Conservation (phyloP, 37 sponge, comb jelly and placozoan genomes). For the Lycopodina hypogea region DNA sequence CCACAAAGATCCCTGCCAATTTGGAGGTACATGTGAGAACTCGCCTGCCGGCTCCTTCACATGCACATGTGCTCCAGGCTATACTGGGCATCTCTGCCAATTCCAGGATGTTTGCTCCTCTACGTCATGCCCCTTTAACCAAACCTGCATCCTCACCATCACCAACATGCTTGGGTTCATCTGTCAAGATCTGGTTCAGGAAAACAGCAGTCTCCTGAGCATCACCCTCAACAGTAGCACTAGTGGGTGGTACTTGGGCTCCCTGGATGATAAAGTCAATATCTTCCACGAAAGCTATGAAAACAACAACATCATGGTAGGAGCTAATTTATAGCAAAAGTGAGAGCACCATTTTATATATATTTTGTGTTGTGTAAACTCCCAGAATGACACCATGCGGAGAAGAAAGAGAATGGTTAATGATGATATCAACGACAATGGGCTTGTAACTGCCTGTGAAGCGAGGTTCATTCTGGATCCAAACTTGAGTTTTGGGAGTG, state of each 20-base stretch:
- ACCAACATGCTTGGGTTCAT: conserved; percentile 35
- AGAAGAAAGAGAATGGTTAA: not conserved
- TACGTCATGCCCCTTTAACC: conserved; percentile 22
- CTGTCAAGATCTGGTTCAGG: conserved; percentile 18
- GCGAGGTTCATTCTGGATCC: conserved; percentile 30
- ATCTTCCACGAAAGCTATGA: conserved; percentile 1
- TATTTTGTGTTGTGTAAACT: not conserved
- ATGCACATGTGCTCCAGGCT: conserved; percentile 46
- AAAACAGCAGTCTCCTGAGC: not conserved
- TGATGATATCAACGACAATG: not conserved
- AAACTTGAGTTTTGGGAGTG: not conserved
- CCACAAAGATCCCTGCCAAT: conserved; percentile 48
- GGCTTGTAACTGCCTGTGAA: conserved; percentile 41
- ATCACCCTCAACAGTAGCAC: not conserved
- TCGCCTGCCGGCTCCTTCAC: conserved; percentile 43
- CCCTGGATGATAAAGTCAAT: conserved; percentile 35
- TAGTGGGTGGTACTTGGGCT: not conserved
- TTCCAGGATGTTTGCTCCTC: conserved; percentile 28
- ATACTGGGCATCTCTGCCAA: conserved; percentile 55
- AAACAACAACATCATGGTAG: not conserved
- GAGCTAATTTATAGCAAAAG: not conserved
- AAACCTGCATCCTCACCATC: conserved; percentile 51
- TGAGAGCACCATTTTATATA: not conserved
- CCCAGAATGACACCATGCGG: not conserved
- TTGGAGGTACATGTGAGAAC: conserved; percentile 54